These are phyloP conservation scores for Aegotheles bennettii DNA, from an alignment of 2,113 vertebrate genomes.

Conservation along the genomic window DNA sequence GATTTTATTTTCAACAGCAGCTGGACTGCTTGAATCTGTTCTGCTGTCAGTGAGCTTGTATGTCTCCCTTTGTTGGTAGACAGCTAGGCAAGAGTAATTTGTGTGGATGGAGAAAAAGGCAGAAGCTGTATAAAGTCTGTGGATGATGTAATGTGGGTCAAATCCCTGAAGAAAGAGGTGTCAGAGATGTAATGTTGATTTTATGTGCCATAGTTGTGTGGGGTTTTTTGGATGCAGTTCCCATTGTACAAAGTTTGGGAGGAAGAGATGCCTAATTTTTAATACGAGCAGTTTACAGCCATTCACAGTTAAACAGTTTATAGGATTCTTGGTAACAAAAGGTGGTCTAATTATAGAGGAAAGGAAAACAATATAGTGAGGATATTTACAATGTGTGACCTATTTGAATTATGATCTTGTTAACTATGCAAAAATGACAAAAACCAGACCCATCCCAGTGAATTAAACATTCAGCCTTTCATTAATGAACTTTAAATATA, in stretches of 20 bases:
- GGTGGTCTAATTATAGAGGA: conserved; percentile 68
- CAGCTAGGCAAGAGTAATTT: neutral
- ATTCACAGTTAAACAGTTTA: conserved; percentile 70
- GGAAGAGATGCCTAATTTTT: conserved; percentile 59
- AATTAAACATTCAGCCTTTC: conserved; percentile 66
- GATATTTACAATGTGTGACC: conserved; percentile 76
- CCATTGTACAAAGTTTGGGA: neutral
- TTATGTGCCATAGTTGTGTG: neutral
- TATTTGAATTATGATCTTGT: conserved; percentile 75
- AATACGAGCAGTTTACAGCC: conserved; percentile 71
- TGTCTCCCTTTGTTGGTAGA: neutral
- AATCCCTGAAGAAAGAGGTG: neutral
- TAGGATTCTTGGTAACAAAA: conserved; percentile 71
- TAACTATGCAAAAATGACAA: conserved; percentile 75
- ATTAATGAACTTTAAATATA: conserved; percentile 66
- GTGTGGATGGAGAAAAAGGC: neutral
- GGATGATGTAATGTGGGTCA: conserved; percentile 15
- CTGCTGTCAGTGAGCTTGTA: neutral
- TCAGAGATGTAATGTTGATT: conserved; percentile 34
- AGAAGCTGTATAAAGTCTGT: neutral
- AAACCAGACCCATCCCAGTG: conserved; percentile 69
- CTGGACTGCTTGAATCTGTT: neutral
- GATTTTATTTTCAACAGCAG: neutral
- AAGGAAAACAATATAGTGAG: conserved; percentile 64
- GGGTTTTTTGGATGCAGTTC: neutral